phyloP scores from a whole-genome alignment of 1,140 invertebrate genomes.

The Solenopsis fugax region DNA sequence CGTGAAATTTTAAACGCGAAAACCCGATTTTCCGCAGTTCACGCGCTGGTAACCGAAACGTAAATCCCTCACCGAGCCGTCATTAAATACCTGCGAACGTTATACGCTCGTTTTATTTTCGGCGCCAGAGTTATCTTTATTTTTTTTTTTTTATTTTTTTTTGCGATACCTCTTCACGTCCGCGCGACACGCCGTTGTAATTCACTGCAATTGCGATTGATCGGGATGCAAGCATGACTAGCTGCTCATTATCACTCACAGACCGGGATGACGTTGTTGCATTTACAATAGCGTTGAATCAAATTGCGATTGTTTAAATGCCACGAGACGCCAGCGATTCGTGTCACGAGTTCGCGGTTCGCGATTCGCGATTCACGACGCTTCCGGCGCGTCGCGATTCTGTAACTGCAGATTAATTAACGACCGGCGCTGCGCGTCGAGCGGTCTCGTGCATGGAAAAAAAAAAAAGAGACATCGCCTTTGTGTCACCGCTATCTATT shows the following conservation, averaged over 20 bases:
- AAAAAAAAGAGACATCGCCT: no score
- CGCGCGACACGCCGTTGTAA: constrained; percentile 11
- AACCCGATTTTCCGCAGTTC: no score
- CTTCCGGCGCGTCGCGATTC: constrained; percentile 25
- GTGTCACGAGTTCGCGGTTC: constrained; percentile 8
- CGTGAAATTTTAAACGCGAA: neutral
- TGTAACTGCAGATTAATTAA: neutral
- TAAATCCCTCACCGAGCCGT: neutral
- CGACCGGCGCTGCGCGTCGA: no score
- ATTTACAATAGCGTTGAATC: neutral
- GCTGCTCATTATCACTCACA: neutral
- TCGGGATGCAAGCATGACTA: neutral
- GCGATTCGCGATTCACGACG: neutral
- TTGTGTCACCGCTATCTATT: neutral
- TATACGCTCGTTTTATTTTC: neutral
- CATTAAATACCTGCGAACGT: neutral
- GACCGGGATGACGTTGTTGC: neutral
- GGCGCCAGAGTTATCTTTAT: no score
- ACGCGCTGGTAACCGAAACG: neutral
- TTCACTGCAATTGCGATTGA: neutral
- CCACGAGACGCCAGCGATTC: neutral
- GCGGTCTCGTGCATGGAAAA: no score
- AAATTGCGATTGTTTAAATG: constrained; percentile 36
- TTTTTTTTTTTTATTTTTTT: no score
- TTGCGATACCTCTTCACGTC: neutral